Percentiles rank a stretch among this genome's conserved stretches.
Conservation (phyloP, 2,113 vertebrate species). For the Gobio gobio region DNA sequence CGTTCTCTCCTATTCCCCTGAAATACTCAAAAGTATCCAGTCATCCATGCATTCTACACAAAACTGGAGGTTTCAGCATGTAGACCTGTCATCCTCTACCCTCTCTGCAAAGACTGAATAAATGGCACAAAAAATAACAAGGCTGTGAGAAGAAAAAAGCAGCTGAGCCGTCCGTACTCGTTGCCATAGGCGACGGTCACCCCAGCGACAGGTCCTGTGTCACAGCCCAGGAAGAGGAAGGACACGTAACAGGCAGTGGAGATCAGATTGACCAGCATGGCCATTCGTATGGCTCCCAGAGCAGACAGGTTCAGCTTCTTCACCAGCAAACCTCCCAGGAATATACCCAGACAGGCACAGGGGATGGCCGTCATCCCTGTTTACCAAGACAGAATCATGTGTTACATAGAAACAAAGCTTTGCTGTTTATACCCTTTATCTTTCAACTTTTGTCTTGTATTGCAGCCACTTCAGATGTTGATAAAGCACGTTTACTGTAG, state of each 20-base stretch:
- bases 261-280: slow-evolving; percentile 96
- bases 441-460: neutral
- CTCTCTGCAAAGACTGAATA: slow-evolving; percentile 2
- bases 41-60: neutral
- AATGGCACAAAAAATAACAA: slow-evolving; percentile 40
- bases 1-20: neutral
- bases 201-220: slow-evolving; percentile 93
- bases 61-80: neutral
- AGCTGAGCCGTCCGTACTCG: slow-evolving; percentile 77
- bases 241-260: slow-evolving; percentile 96
- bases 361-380: slow-evolving; percentile 98
- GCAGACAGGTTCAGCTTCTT: slow-evolving; percentile 96
- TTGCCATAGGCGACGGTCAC: slow-evolving; percentile 92
- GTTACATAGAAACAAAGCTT: neutral
- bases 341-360: slow-evolving; percentile 95
- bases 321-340: slow-evolving; percentile 94
- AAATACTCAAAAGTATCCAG: neutral
- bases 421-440: neutral
- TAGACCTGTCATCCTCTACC: neutral
- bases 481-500: neutral
- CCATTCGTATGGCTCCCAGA: slow-evolving; percentile 94
- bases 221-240: slow-evolving; percentile 96
- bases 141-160: slow-evolving; percentile 15
- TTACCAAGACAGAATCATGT: neutral
- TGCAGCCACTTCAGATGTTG: neutral